Percentiles rank a stretch among this genome's conserved stretches.
Conservation (phyloP, 2,797 vertebrate species). For the Malurus leucopterus region DNA sequence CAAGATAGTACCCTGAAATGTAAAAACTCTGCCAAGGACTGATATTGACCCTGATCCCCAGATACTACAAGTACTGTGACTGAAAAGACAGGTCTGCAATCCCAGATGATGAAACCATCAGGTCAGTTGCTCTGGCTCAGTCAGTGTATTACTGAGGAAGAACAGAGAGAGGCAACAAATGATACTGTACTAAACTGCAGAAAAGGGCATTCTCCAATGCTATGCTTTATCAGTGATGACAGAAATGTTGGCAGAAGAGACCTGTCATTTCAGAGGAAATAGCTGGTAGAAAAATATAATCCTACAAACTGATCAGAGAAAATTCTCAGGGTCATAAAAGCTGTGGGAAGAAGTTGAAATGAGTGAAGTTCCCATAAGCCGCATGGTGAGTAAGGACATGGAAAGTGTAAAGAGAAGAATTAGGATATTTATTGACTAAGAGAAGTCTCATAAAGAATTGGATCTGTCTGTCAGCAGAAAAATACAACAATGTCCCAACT, state of each 20-base stretch:
- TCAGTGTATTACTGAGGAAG: neutral
- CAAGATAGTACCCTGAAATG: neutral
- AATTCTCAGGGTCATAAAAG: slow-evolving; percentile 8
- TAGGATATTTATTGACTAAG: slow-evolving; percentile 9
- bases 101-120: slow-evolving; percentile 29
- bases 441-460: slow-evolving; percentile 9
- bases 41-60: slow-evolving; percentile 16
- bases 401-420: neutral
- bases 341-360: slow-evolving; percentile 26
- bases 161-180: neutral
- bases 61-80: neutral
- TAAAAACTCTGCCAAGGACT: slow-evolving; percentile 13
- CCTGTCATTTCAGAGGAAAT: slow-evolving; percentile 18
- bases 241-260: slow-evolving; percentile 35
- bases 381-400: neutral
- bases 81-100: slow-evolving; percentile 24
- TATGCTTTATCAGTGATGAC: slow-evolving; percentile 17
- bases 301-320: slow-evolving; percentile 40
- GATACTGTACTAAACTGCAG: neutral
- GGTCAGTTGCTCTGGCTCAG: slow-evolving; percentile 11
- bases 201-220: slow-evolving; percentile 1
- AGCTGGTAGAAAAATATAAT: slow-evolving; percentile 42
- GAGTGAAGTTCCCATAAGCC: neutral
- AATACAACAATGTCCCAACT: slow-evolving; percentile 22
- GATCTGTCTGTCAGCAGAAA: slow-evolving; percentile 15